Conservation (phyloP, 2,797 vertebrate species). For the Sparidentex hasta region DNA sequence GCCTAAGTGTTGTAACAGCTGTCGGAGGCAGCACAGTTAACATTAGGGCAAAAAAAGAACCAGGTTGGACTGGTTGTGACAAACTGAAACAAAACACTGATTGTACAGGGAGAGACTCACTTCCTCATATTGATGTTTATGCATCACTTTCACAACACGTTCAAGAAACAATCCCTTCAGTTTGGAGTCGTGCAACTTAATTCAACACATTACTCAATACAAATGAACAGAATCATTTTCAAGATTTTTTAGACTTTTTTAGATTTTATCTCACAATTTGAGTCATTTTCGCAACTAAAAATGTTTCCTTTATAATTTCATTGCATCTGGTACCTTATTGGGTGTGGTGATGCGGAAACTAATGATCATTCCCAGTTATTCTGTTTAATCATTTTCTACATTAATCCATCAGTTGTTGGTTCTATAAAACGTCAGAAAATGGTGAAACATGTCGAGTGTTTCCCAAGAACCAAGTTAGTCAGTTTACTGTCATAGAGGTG, state of each 20-base stretch:
- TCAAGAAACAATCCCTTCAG: neutral
- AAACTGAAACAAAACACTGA: conserved; percentile 33
- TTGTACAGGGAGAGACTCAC: conserved; percentile 5
- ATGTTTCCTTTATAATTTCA: neutral
- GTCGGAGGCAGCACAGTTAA: conserved; percentile 61
- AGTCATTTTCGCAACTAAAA: neutral
- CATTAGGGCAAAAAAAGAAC: conserved; percentile 56
- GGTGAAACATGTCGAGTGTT: no score
- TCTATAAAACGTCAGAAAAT: no score
- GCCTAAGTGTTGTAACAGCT: conserved; percentile 78
- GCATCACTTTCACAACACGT: neutral
- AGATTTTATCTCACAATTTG: neutral
- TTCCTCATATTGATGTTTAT: conserved; percentile 27
- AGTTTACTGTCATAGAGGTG: no score
- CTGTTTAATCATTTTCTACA: no score
- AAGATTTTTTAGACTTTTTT: neutral
- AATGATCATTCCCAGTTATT: no score
- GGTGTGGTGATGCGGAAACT: neutral
- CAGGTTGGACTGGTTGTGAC: conserved; percentile 47
- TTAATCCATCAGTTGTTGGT: no score
- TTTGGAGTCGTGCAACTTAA: neutral
- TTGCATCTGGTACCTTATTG: neutral
- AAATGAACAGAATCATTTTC: no score
- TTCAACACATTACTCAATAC: neutral
- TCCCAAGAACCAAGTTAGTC: no score